Percentiles rank a stretch among this genome's conserved stretches.
phyloP scores from a whole-genome alignment of 2,113 vertebrate genomes.

The Colinus virginianus region DNA sequence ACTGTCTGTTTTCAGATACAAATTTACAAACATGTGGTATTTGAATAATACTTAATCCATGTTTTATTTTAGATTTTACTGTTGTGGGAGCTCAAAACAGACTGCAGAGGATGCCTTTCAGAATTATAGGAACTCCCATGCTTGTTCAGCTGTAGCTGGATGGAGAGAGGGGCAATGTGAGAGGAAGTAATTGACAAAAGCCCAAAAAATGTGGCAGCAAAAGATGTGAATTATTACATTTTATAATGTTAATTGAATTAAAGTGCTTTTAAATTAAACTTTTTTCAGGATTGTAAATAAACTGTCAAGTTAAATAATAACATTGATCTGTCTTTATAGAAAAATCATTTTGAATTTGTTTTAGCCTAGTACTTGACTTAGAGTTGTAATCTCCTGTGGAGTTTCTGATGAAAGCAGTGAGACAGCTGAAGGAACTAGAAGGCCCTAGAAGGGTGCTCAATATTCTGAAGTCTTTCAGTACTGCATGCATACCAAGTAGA shows the following conservation, averaged over 20 bases:
- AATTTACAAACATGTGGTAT: background rate
- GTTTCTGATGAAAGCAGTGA: background rate
- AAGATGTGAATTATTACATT: background rate
- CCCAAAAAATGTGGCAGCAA: background rate
- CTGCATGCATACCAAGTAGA: background rate
- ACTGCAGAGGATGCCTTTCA: background rate
- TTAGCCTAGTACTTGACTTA: background rate
- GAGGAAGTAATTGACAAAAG: background rate
- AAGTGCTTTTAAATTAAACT: background rate
- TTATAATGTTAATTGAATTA: background rate
- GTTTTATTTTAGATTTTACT: background rate
- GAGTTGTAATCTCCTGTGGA: background rate
- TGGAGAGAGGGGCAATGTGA: background rate
- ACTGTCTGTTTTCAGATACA: background rate
- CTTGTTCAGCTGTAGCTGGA: background rate
- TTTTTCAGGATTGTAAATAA: background rate
- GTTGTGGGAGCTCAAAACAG: background rate
- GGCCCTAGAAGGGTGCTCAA: background rate
- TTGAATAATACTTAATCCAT: background rate
- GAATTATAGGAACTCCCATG: rapidly evolving
- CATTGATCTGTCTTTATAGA: background rate
- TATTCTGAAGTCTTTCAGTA: background rate
- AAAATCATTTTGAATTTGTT: background rate
- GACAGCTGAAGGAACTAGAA: slow-evolving; percentile 24
- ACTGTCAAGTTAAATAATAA: background rate